Base-by-base conservation (phyloP, 2,797 vertebrate species). In the Pitangus sulphuratus region DNA sequence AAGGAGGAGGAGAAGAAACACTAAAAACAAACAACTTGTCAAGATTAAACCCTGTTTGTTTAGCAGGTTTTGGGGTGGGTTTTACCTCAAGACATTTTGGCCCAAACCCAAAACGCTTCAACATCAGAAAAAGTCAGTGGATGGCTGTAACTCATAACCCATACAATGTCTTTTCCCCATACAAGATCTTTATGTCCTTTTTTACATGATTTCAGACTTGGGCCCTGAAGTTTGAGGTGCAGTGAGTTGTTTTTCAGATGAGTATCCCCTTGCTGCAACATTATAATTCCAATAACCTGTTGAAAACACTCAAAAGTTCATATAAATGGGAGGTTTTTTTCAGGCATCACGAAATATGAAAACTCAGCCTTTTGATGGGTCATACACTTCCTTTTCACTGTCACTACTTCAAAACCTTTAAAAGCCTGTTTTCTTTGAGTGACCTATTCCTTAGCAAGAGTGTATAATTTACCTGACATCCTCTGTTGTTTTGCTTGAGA, bases 121-220 rank as follows among this genome's bases (percentile, higher is more conserved):
- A 10, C 2, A 24, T 0, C 0, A 76, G 54, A 61, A 87, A 42
- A 68, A 21, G 11, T 65, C 2, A 6, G 18, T 30, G 1, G 1
- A 39, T 26, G 7, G 11, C 9, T 54, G 5, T 54, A 51, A 40
- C 4, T 61, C 72, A 44, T 2, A 65, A 28, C 2, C 5, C 15
- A 9, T 30, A 7, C 0, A 2, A 33, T 19, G 2, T 15, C 8
- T 64, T 69, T 77, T 72, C 28, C 44, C 44, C 21, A 22, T 45
- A 45, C 44, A 45, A n/a, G 15, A 56, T 35, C 25, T 54, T 58
- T 3, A 3, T 10, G 21, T 31, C 8, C 3, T 37, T 84, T 45
- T 88, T 56, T 8, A 28, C 13, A 15, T 30, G 1, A 30, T 61
- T 95, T 87, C 25, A 42, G 40, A 76, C 50, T 51, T 78, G 8